Base-by-base conservation (phyloP, 1,140 invertebrate genomes). In the Drosophila subpulchrella region DNA sequence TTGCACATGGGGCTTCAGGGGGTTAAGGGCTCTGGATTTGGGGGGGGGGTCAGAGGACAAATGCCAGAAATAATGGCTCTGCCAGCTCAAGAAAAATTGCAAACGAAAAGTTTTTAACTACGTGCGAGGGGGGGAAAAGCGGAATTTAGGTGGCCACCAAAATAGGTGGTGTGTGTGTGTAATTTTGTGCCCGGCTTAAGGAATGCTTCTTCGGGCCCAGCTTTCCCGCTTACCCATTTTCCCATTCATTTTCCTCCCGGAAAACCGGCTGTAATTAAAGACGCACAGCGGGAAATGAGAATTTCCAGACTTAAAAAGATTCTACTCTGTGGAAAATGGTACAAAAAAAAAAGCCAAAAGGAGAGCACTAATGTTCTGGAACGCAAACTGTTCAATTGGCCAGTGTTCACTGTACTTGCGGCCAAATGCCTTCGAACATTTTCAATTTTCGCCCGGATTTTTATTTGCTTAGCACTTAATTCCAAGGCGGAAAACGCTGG, bases 101-200 rank as follows among this genome's bases (percentile, higher is more conserved):
- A 62, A 86, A 71, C 82, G 83, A 86, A 86, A 86, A 86, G 70
- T 88, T 88, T 81, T 56, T 82, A 88, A 82, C 75, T 88, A 86
- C 79, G 78, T 80, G 59, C n/a, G 47, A 48, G 46, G 7, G 46
- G 7, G 7, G 15, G 24, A 42, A 24, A 12, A 32, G 36, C 11
- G 48, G 13, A 3, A 24, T 30, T 39, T 38, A 32, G 34, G 32
- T 30, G 44, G 62, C 3, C 6, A 38, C 27, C 27, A 30, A 46
- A 46, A 32, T 3, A 12, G 27, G 48, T 24, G 34, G 62, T 36
- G 55, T 42, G 42, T 38, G 59, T 76, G 63, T 81, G 81, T 59
- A 67, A 62, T 67, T 67, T 75, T 62, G 50, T 66, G 71, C 38
- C 63, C 36, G 46, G 60, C 70, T 75, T 62, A 63, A 46, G 81